Evolutionary conservation across 2,888 invertebrate species (phyloP).

Genomic region (Dolichopus griseipennis): DNA sequence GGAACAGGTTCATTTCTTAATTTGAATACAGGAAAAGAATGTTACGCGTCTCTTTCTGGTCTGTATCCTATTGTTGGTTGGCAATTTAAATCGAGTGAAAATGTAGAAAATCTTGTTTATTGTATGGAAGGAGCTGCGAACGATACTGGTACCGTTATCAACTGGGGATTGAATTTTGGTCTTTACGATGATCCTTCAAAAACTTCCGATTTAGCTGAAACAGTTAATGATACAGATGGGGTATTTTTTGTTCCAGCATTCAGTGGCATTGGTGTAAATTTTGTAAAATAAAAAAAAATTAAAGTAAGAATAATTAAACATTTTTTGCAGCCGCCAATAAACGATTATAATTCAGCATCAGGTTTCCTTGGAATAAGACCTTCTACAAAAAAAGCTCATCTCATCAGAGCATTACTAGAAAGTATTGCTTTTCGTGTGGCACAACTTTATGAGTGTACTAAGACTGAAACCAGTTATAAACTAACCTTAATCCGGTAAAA

Average conservation of each 20-base stretch:
- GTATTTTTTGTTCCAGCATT: slow-evolving; percentile 85
- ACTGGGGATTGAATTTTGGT: slow-evolving; percentile 73
- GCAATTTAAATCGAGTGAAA: slow-evolving; percentile 38
- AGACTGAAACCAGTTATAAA: slow-evolving; percentile 55
- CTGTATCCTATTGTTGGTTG: slow-evolving; percentile 90
- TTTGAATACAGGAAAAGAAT: slow-evolving; percentile 64
- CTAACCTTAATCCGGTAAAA: slow-evolving; percentile 53
- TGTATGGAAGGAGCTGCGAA: slow-evolving; percentile 79
- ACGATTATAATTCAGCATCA: slow-evolving; percentile 73
- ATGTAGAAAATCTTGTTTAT: slow-evolving; percentile 47
- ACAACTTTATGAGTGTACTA: slow-evolving; percentile 66
- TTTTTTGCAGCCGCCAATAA: slow-evolving; percentile 69
- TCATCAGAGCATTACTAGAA: slow-evolving; percentile 76
- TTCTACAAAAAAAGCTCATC: slow-evolving; percentile 65
- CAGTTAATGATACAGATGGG: slow-evolving; percentile 62
- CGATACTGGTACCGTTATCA: slow-evolving; percentile 79
- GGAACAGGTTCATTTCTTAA: slow-evolving; percentile 88
- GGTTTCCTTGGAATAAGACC: slow-evolving; percentile 64
- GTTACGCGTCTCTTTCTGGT: slow-evolving; percentile 74
- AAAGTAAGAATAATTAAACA: neutral
- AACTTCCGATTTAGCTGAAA: slow-evolving; percentile 57
- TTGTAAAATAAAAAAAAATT: slow-evolving; percentile 10
- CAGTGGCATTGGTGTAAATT: slow-evolving; percentile 70
- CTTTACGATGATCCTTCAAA: slow-evolving; percentile 55
- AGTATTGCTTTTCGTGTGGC: slow-evolving; percentile 74